A percentile compares a stretch with the other conserved stretches of the same genome.
phyloP scores from a whole-genome alignment of 2,888 invertebrate species.

The Pocota personata region DNA sequence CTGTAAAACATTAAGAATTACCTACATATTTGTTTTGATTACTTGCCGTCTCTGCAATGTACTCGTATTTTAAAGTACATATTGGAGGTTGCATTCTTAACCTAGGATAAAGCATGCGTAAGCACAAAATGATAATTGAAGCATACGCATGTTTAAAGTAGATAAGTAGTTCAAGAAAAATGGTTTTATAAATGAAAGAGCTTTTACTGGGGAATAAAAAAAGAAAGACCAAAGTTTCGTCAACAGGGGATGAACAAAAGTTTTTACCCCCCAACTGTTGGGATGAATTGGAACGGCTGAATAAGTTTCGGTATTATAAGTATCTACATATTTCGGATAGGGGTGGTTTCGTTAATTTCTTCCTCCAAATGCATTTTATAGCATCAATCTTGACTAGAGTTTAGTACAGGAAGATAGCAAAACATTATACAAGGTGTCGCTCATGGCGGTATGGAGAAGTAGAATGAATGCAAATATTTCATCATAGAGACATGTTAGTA shows the following conservation, averaged over 20 bases:
- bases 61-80: too few species aligned
- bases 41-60: too few species aligned
- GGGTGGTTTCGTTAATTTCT: background rate
- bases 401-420: background rate
- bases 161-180: background rate
- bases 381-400: background rate
- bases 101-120: too few species aligned
- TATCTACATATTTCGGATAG: fast-evolving
- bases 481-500: too few species aligned
- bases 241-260: background rate
- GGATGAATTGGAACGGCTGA: background rate
- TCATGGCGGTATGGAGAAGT: background rate
- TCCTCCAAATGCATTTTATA: background rate
- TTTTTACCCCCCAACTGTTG: background rate
- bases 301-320: background rate
- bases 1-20: too few species aligned
- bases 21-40: too few species aligned
- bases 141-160: background rate
- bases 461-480: background rate
- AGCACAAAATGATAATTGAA: background rate
- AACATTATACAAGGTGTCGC: background rate
- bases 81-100: too few species aligned
- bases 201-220: background rate
- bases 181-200: background rate
- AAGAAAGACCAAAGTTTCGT: background rate